Base-by-base conservation (phyloP, 1,140 invertebrate genomes). In the Dendroctonus valens region DNA sequence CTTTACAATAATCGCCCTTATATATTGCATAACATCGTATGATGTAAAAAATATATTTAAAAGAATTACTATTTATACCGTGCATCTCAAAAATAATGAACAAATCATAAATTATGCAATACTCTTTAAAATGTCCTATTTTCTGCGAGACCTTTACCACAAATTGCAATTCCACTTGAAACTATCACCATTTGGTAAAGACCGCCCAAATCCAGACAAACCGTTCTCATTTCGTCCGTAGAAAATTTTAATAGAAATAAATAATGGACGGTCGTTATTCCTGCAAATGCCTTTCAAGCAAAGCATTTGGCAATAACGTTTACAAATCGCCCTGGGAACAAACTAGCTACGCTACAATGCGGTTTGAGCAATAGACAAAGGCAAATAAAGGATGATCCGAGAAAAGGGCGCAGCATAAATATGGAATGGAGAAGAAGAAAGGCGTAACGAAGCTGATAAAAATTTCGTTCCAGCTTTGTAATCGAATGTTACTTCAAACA, bases 251-350 rank as follows among this genome's bases (percentile, higher is more conserved):
- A 65, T 65, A 65, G 55, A 65, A 65, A 59, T 65, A 65, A 59
- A 59, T 65, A 65, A 65, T 65, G 57, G 37, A 42, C 7, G 46
- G 49, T 51, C 64, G 46, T 65, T 65, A 65, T 44, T 59, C 44
- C 64, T 14, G 53, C 38, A 48, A 50, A 59, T 65, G 53, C 64
- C 53, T 65, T 58, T 59, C 55, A 65, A 65, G 64, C 49, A 65
- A 59, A 65, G 57, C 64, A 65, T 65, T 65, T 59, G 64, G 64
- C 49, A 65, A 59, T 65, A 65, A 65, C 64, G 64, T 65, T 59
- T 46, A 65, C 64, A 65, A 65, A 65, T 65, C 64, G 64, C 55
- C 38, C 37, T 11, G 53, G 53, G 48, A 65, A 65, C 55, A 52
- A 65, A 65, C 64, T 65, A 52, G 54, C 64, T 59, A 52, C 54